These are phyloP conservation scores for Prosopocoilus inquinatus DNA, from an alignment of 2,888 invertebrate genomes.

Conservation along the genomic window DNA sequence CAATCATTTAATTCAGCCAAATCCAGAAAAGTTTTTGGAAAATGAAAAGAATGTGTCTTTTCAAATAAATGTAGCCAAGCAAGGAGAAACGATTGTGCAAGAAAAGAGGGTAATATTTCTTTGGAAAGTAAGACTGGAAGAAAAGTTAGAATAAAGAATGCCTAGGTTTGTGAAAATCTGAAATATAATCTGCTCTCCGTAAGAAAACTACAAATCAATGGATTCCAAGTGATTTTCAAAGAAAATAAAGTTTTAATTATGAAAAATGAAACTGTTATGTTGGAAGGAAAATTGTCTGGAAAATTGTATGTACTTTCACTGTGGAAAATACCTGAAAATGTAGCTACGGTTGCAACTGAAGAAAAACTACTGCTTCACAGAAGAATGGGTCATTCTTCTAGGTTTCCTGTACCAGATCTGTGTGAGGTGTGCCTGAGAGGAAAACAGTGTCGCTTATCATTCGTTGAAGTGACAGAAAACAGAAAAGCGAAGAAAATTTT, in stretches of 20 bases:
- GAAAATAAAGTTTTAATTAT: constrained; percentile 20
- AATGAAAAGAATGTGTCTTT: constrained; percentile 7
- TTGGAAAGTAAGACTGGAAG: constrained; percentile 2
- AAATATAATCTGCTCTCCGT: constrained; percentile 5
- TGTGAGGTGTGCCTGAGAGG: constrained; percentile 21
- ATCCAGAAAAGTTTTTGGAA: constrained; percentile 9
- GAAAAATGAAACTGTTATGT: constrained; percentile 14
- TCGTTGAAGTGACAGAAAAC: constrained; percentile 14
- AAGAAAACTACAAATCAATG: constrained; percentile 4
- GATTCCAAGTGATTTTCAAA: constrained; percentile 19
- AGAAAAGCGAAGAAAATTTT: constrained; percentile 21
- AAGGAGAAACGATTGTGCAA: constrained; percentile 7
- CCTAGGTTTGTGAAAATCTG: constrained; percentile 1
- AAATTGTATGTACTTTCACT: too few species aligned
- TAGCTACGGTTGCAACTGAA: constrained; percentile 9
- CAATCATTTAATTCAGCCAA: constrained; percentile 17
- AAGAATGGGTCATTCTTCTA: constrained; percentile 15
- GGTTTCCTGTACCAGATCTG: background rate
- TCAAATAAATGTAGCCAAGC: constrained; percentile 13
- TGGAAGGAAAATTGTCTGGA: too few species aligned
- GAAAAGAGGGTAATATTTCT: constrained; percentile 11
- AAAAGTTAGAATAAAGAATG: background rate
- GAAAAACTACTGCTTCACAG: constrained; percentile 12
- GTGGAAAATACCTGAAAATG: constrained; percentile 15
- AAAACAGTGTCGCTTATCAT: constrained; percentile 18